These are phyloP conservation scores for Oceanites oceanicus DNA, from an alignment of 2,113 vertebrate species.

Conservation along the genomic window DNA sequence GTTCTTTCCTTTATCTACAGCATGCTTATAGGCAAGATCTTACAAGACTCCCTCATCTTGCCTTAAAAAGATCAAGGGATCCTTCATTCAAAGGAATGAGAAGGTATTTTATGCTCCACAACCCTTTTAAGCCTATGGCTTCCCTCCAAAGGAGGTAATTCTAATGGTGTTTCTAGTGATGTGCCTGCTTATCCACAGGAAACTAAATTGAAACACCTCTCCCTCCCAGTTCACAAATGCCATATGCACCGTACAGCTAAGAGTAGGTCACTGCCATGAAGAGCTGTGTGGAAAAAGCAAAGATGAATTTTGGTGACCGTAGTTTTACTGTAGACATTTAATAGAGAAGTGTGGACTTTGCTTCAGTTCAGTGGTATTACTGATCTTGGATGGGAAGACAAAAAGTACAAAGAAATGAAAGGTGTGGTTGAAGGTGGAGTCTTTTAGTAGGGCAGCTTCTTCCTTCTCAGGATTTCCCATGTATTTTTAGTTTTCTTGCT, in stretches of 20 bases:
- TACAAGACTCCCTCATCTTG: neutral
- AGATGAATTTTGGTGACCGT: neutral
- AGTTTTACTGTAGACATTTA: neutral
- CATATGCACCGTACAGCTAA: neutral
- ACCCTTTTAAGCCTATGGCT: constrained; percentile 15
- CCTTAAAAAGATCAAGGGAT: constrained; percentile 30
- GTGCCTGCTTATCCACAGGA: neutral
- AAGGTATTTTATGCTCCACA: constrained; percentile 10
- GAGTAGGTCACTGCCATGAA: neutral
- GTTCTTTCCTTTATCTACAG: constrained; percentile 22
- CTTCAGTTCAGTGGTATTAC: neutral
- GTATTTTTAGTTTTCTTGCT: neutral
- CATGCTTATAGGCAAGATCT: neutral
- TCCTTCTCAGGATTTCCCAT: neutral
- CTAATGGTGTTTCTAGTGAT: constrained; percentile 3
- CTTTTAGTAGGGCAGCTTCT: neutral
- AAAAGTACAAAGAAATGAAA: neutral
- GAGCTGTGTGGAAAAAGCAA: neutral
- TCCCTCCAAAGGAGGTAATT: constrained; percentile 25
- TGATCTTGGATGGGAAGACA: neutral
- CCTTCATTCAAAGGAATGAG: constrained; percentile 30
- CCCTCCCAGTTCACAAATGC: neutral
- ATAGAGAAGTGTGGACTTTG: neutral
- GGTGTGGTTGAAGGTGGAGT: neutral
- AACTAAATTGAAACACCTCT: neutral